Evolutionary conservation across 2,797 vertebrate species (phyloP), one percentile per base, ranked within the genome.

Genomic region (Parotocinclus haroldoi): DNA sequence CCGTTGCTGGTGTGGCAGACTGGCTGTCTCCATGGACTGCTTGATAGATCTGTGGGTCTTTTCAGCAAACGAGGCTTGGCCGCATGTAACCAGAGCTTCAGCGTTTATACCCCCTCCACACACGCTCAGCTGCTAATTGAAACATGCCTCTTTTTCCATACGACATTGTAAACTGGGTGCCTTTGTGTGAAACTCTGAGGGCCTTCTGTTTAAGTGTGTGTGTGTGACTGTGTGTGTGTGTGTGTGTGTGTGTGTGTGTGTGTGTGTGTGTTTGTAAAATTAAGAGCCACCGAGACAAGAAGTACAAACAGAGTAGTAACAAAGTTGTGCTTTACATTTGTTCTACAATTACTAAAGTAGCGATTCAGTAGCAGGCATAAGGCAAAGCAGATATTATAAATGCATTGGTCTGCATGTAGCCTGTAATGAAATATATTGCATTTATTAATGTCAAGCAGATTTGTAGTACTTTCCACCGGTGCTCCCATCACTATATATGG

Each of bases 1-100:
- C 80, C 81, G 76, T 79, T 87, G 80, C 86, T 81, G 83, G 82
- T 77, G 76, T 78, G 72, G 84, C 81, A 88, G 87, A 89, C 87
- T 87, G 81, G 83, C 84, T 85, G 87, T 88, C 89, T 89, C 89
- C 86, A 82, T 68, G 85, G 80, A 85, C 84, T 86, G 85, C 85
- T 88, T 82, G 83, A 77, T 57, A 64, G 79, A 80, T 87, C 85
- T 87, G 86, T 89, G 84, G 83, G 79, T 75, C 86, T 81, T 87
- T 90, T 88, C 89, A 79, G 46, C 66, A 8, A 62, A 38, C 36
- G 49, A 50, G 53, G 40, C 58, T 48, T 58, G 46, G 46, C 46
- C 49, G 68, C 63, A 45, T 69, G 71, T 76, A 78, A 72, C 57
- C 69, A 58, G 64, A 74, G 78, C 70, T 72, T 69, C 81, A 73